Percentiles rank a stretch among this genome's conserved stretches.
These are phyloP conservation scores for Hypocryptadius cinnamomeus DNA, from an alignment of 2,113 vertebrate species.

Conservation along the genomic window DNA sequence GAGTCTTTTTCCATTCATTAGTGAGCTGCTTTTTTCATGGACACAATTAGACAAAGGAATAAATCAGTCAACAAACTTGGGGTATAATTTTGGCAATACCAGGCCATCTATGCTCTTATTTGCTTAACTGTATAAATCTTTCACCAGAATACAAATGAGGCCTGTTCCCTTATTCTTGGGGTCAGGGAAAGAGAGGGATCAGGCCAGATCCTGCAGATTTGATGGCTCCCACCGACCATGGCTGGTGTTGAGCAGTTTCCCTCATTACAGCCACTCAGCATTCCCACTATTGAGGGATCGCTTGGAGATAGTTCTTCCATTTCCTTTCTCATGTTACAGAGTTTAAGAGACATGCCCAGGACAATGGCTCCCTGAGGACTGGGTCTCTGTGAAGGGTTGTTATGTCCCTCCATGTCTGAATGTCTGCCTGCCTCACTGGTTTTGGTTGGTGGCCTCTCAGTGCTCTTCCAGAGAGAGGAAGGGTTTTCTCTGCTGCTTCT, in stretches of 20 bases:
- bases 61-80: constrained; percentile 50
- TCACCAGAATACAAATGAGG: constrained; percentile 33
- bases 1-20: constrained; percentile 58
- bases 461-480: neutral
- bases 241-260: neutral
- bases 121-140: constrained; percentile 42
- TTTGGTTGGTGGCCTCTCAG: neutral
- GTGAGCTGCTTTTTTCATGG: neutral
- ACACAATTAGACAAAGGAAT: constrained; percentile 53
- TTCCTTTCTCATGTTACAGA: neutral
- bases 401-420: neutral
- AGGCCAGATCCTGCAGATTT: neutral
- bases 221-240: neutral
- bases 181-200: neutral
- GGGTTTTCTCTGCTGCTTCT: neutral
- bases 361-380: neutral
- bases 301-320: neutral
- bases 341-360: neutral
- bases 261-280: neutral
- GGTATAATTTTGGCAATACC: constrained; percentile 33
- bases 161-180: neutral
- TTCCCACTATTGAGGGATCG: neutral
- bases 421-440: neutral
- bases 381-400: neutral
- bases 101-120: neutral